Base-by-base conservation (phyloP, 23 tunicate species). In the Diplosoma virens region DNA sequence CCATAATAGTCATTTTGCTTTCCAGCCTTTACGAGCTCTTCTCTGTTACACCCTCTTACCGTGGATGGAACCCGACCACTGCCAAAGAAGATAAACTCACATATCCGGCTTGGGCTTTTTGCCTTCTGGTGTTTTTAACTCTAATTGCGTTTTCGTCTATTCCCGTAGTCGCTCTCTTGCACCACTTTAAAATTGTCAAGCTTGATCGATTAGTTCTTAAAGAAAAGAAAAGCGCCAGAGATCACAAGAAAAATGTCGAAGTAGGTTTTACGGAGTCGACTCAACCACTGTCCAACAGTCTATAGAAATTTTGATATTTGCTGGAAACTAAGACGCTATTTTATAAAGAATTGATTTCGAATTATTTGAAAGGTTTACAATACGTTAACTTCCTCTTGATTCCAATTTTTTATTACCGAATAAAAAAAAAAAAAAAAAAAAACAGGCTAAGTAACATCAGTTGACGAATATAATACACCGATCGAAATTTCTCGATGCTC, bases 91-190 rank as follows among this genome's bases (percentile, higher is more conserved):
- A 32, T 21, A 26, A 31, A 18, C 48, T 68, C 25, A 28, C 55
- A 2, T 89, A 73, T 52, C 97, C 97, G 11, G 33, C 54, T 11
- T 90, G 97, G 97, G 86, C 82, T 1, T 0, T 79, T 22, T 25
- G 54, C 23, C 55, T 90, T 20, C 75, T 84, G 4, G 66, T 84
- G 7, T 29, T 85, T 29, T 50, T 90, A 32, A 56, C 85, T 23
- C 64, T 85, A 0, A 21, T 73, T 16, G 87, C 97, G 17, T 35
- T 78, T 16, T 25, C 71, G 6, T 90, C 86, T 37, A 85, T 90
- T 30, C 97, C 97, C 0, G n/a, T 90, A 3, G 24, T 78, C 5
- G 91, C 91, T 0, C 1, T 85, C 1, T 67, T 84, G 21, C 69
- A 71, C 67, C 32, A 58, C 23, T 0, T n/a, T 14, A 37, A 60